Base-by-base conservation (phyloP, 1,140 invertebrate species). In the Drosophila nigrodunni region DNA sequence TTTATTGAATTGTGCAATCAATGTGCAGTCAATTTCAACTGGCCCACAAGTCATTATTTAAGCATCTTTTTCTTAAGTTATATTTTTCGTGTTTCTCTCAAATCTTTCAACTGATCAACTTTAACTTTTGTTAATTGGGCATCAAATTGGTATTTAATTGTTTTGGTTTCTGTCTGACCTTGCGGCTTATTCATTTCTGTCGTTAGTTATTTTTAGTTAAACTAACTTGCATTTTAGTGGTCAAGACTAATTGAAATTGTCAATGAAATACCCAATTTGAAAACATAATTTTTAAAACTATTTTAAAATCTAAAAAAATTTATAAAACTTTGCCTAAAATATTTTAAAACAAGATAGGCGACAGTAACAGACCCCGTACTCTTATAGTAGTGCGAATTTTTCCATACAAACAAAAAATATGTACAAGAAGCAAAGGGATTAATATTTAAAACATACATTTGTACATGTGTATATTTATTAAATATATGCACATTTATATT, bases 141-240 rank as follows among this genome's bases (percentile, higher is more conserved):
- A 74, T 79, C 65, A 77, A 86, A 86, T 88, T 79, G 55, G 61
- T 25, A 76, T 74, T 82, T 88, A 79, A 88, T 88, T 70, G 35
- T 64, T 46, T 7, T 69, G 61, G 43, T 49, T 64, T 43, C 13
- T 57, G 41, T 7, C 2, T 64, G 80, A 88, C 82, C 82, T 86
- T 82, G 83, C 15, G 13, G 5, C 11, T 44, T 25, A 7, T 25
- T 47, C 35, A 15, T 60, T 35, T 34, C 15, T 64, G 21, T 18
- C 18, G 57, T 13, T 11, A 18, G 47, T 3, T 13, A 41, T 13
- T 41, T 50, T 35, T 35, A 37, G 50, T 37, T 13, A 30, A 15
- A 7, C 10, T 54, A 37, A 54, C 50, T 37, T 37, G 30, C 13
- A 37, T 54, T 9, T 54, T 10, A 18, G 3, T 18, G 30, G 34